Evolutionary conservation across 1,140 invertebrate species (phyloP).

Genomic region (Solenopsis fugax): DNA sequence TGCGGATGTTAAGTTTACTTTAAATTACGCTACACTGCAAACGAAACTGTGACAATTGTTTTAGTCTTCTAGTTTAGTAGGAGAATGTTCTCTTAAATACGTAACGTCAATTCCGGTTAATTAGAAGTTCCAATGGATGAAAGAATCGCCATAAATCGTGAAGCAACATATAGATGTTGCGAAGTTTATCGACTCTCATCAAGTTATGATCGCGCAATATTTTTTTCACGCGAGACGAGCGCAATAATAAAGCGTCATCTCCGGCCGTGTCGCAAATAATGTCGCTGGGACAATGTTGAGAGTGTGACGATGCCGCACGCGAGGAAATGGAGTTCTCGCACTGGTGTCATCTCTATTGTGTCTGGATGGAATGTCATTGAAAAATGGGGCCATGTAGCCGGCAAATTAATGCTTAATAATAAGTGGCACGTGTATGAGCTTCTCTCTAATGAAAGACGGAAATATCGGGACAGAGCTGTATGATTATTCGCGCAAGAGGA

Average conservation of each 20-base stretch:
- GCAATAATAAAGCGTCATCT: slow-evolving; percentile 61
- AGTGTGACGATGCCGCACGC: slow-evolving; percentile 24
- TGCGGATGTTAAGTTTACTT: background rate
- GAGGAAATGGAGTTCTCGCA: slow-evolving; percentile 35
- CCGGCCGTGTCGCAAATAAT: slow-evolving; percentile 56
- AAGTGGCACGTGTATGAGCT: background rate
- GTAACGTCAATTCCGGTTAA: slow-evolving; percentile 4
- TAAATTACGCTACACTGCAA: background rate
- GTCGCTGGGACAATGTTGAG: slow-evolving; percentile 69
- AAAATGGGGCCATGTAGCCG: slow-evolving; percentile 73
- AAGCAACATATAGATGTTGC: slow-evolving; percentile 7
- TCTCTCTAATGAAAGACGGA: background rate
- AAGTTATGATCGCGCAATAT: slow-evolving; percentile 33
- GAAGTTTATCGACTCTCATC: slow-evolving; percentile 46
- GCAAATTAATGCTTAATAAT: slow-evolving; percentile 73
- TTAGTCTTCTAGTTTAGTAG: background rate
- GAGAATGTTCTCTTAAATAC: background rate
- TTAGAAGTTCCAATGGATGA: slow-evolving; percentile 15
- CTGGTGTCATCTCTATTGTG: slow-evolving; percentile 67
- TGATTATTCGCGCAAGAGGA: background rate
- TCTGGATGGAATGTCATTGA: slow-evolving; percentile 74
- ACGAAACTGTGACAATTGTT: background rate
- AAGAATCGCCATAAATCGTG: background rate
- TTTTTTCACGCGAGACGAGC: slow-evolving; percentile 8
- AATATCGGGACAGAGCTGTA: background rate